These are phyloP conservation scores for Drosophila fungiperda DNA, from an alignment of 2,888 invertebrate genomes.

Conservation along the genomic window DNA sequence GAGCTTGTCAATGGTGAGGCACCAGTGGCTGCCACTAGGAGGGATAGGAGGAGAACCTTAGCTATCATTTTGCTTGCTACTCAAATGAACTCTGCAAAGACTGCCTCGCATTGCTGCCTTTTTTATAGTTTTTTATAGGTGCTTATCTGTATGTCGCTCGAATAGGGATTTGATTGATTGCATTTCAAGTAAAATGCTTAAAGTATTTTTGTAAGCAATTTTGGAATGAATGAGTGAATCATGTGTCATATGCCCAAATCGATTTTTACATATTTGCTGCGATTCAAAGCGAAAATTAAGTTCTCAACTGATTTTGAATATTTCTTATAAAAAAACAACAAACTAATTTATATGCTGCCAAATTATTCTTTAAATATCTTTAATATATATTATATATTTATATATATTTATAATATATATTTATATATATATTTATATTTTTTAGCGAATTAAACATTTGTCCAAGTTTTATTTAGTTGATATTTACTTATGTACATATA, in stretches of 20 bases:
- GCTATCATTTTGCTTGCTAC: constrained; percentile 36
- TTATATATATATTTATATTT: neutral
- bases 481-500: neutral
- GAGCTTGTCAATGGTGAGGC: constrained; percentile 25
- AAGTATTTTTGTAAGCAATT: neutral
- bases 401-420: neutral
- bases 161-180: constrained; percentile 32
- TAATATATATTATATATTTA: neutral
- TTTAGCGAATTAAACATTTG: neutral
- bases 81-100: constrained; percentile 8
- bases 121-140: constrained; percentile 17
- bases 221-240: constrained; percentile 4
- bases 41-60: constrained; percentile 38
- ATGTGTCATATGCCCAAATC: constrained; percentile 1
- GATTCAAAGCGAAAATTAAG: neutral
- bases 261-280: neutral
- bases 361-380: neutral
- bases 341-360: neutral
- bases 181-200: neutral
- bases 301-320: neutral
- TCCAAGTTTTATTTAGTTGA: neutral
- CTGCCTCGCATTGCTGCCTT: neutral
- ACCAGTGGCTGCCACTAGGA: constrained; percentile 31
- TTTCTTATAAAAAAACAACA: neutral
- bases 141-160: constrained; percentile 18